Evolutionary conservation across 2,797 vertebrate genomes (phyloP), one percentile per base, ranked within the genome.

Genomic region (Scolopax rusticola): DNA sequence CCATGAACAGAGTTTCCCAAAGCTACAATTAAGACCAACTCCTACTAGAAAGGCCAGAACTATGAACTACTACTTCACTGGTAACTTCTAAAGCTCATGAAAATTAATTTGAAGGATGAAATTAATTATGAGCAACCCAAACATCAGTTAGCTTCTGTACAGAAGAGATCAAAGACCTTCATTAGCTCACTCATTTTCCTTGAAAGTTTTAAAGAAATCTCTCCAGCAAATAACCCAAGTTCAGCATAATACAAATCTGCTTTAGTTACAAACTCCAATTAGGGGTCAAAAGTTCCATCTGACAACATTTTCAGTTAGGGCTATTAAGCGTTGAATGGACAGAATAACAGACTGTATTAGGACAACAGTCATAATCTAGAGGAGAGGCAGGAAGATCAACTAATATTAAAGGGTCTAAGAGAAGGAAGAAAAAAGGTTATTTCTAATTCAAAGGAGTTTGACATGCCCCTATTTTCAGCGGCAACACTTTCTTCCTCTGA

Each of bases 121-220:
- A 95, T 96, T 92, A 95, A 95, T 94, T 91, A 96, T 3, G 16
- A 94, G 77, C 70, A 94, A 93, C 48, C 43, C 83, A 95, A 96
- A 94, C 45, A 96, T 94, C 74, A 94, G 88, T 92, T 94, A 94
- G 80, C 77, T 93, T 95, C 45, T 80, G 38, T 32, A 93, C 41
- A 87, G 68, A 90, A 68, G 48, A 89, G 78, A 94, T 95, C 90
- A 96, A 91, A 96, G 92, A 80, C 67, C 81, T 87, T 89, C 90
- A 96, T 86, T 88, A 94, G 48, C 56, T 76, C 59, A 8, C 25
- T 84, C 60, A 24, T 63, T 87, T 86, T 92, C 70, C 48, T 59
- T 70, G 8, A 54, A 92, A 63, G 61, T 79, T 94, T 69, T 74
- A 36, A 95, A 84, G 89, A 63, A 90, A 79, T 69, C 61, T 86